Evolutionary conservation across 2,113 vertebrate genomes (phyloP).

Genomic region (Pomatorhinus ruficollis): DNA sequence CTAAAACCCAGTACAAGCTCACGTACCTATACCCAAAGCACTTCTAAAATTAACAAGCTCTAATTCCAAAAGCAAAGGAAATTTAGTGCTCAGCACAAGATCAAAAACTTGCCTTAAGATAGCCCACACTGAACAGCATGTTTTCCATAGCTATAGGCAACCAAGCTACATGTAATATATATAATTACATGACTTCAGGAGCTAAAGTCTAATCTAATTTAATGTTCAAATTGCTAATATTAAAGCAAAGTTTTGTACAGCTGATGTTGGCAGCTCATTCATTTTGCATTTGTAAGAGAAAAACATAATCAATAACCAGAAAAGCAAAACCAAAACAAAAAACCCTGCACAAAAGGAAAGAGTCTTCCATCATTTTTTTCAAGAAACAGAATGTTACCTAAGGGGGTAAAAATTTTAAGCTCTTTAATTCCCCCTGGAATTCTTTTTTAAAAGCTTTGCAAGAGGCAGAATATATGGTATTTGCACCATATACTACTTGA

Average conservation of each 20-base stretch:
- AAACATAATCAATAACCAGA: background rate
- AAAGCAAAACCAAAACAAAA: background rate
- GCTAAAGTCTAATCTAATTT: background rate
- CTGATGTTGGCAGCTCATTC: background rate
- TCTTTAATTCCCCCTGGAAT: background rate
- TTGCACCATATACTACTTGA: background rate
- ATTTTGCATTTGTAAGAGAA: background rate
- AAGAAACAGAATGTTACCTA: background rate
- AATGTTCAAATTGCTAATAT: background rate
- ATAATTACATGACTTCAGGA: background rate
- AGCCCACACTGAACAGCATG: background rate
- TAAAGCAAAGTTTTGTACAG: background rate
- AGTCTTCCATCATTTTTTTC: background rate
- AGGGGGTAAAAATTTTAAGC: background rate
- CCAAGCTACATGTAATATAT: background rate
- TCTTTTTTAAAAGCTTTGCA: background rate
- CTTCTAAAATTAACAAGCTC: background rate
- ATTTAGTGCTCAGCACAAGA: background rate
- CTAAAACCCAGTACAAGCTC: background rate
- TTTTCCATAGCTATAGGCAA: background rate
- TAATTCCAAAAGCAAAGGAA: background rate
- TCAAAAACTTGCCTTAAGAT: background rate
- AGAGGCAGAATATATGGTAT: background rate
- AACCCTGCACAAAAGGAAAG: background rate
- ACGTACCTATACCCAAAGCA: background rate